Conservation (phyloP, 2,113 vertebrate species). For the Anarhynchus alexandrinus region DNA sequence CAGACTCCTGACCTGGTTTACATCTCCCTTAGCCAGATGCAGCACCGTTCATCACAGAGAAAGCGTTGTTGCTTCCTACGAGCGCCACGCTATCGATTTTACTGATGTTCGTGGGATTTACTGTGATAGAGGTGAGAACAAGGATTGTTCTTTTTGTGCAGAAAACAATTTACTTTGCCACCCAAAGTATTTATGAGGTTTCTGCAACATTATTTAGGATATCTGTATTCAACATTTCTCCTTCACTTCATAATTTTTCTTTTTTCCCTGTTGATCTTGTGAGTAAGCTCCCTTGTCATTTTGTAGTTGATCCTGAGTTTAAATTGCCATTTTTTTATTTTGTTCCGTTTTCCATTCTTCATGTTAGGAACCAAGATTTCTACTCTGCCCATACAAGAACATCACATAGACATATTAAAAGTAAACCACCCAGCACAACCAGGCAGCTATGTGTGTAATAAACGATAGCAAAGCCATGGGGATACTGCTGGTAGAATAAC, state of each 20-base stretch:
- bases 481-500: background rate
- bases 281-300: background rate
- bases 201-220: background rate
- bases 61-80: fast-evolving
- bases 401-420: background rate
- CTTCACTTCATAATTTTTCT: background rate
- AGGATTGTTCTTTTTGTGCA: background rate
- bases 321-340: background rate
- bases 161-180: background rate
- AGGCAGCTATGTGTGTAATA: fast-evolving
- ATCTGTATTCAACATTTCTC: background rate
- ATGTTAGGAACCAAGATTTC: background rate
- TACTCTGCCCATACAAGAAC: background rate
- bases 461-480: background rate
- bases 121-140: background rate
- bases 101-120: background rate
- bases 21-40: background rate
- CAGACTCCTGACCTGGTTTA: background rate
- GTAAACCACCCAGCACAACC: background rate
- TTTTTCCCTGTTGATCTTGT: background rate
- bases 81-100: background rate
- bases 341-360: background rate
- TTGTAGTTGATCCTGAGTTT: background rate
- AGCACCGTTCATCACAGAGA: background rate
- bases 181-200: background rate